Evolutionary conservation across 2,888 invertebrate genomes (phyloP).

Genomic region (Hydraecia micacea): DNA sequence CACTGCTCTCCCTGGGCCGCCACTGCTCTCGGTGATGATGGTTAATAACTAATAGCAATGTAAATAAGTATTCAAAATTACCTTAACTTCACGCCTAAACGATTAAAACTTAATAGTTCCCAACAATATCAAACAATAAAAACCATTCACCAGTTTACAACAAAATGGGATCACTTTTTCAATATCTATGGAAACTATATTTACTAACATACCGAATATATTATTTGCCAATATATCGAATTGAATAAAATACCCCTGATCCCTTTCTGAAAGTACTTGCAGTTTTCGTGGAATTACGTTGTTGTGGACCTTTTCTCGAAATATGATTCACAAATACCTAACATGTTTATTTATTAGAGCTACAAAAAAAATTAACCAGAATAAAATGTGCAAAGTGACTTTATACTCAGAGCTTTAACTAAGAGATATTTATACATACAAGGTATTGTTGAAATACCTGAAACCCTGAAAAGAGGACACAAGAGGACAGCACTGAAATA

Average conservation of each 20-base stretch:
- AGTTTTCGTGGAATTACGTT: constrained; percentile 18
- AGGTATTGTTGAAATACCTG: neutral
- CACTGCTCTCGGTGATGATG: neutral
- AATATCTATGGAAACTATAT: constrained; percentile 20
- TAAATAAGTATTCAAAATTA: neutral
- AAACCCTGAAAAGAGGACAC: neutral
- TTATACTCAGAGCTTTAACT: neutral
- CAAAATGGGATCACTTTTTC: constrained; percentile 6
- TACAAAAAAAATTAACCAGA: neutral
- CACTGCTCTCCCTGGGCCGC: neutral
- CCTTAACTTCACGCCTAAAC: neutral
- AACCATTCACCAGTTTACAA: neutral
- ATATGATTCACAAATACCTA: constrained; percentile 40
- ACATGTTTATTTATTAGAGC: constrained; percentile 28
- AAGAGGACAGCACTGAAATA: neutral
- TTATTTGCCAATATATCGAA: constrained; percentile 53
- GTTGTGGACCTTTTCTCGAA: constrained; percentile 36
- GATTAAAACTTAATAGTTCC: neutral
- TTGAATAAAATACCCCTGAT: constrained; percentile 54
- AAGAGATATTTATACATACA: neutral
- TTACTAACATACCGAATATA: constrained; percentile 32
- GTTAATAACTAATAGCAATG: neutral
- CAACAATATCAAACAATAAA: constrained; percentile 2
- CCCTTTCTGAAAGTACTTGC: constrained; percentile 47
- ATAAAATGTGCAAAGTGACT: neutral